Evolutionary conservation across 2,113 vertebrate species (phyloP).

Genomic region (Nyctereutes procyonoides): DNA sequence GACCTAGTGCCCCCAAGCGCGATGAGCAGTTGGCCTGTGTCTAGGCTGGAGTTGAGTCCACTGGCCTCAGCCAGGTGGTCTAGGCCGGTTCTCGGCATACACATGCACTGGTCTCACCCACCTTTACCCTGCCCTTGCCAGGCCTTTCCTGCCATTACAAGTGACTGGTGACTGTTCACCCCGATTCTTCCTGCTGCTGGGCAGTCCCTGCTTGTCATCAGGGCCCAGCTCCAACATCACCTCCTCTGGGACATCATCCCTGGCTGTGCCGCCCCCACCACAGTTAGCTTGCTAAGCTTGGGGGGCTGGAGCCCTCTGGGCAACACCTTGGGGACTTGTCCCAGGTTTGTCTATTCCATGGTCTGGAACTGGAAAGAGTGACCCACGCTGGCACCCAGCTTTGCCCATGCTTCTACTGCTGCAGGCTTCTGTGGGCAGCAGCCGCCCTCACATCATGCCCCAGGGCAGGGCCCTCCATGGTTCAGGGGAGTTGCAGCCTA

Average conservation of each 20-base stretch:
- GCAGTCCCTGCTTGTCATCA: neutral
- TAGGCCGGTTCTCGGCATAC: neutral
- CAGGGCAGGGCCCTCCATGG: rapidly evolving
- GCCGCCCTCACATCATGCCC: neutral
- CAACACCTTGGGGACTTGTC: neutral
- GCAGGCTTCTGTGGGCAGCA: rapidly evolving
- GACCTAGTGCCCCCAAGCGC: neutral
- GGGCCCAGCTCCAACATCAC: neutral
- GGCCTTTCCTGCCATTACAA: neutral
- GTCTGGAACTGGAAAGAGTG: neutral
- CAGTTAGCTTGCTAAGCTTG: neutral
- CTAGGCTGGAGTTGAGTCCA: neutral
- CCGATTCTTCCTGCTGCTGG: neutral
- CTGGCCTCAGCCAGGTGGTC: neutral
- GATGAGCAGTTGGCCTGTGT: neutral
- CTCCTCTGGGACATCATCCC: neutral
- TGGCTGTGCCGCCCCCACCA: neutral
- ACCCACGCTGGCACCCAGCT: too few species aligned
- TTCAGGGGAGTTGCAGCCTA: neutral
- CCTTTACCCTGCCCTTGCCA: neutral
- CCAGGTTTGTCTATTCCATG: neutral
- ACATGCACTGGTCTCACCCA: rapidly evolving
- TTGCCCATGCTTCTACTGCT: too few species aligned
- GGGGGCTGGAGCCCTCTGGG: neutral
- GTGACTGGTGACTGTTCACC: rapidly evolving